Evolutionary conservation across 2,888 invertebrate genomes (phyloP), one percentile per base, ranked within the genome.

Genomic region (Frankliniella intonsa): DNA sequence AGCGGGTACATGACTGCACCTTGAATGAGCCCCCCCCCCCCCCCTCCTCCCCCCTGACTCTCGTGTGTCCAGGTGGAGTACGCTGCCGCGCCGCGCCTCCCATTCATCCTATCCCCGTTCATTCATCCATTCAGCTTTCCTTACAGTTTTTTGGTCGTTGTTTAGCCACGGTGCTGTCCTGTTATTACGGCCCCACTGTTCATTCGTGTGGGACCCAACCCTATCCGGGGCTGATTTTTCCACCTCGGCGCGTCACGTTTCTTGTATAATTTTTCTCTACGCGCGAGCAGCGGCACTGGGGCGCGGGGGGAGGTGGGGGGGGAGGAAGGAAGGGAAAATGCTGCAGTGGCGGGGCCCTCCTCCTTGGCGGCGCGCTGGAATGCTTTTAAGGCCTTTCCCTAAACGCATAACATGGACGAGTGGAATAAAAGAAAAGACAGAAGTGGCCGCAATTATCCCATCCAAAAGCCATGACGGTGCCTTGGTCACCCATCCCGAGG

Each of bases 381-480:
- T 76, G 69, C 69, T 76, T 76, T 76, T 76, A 76, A 76, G 22
- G 22, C 69, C 22, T 76, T 76, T 25, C 69, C 22, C 22, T 76
- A 76, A 76, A 76, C 69, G 69, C 69, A 25, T 76, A 76, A 76
- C 69, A 76, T 25, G 69, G 69, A 76, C 69, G 69, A 76, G 69
- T 76, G 69, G 69, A 76, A 22, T 76, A 76, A 76, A 76, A 76
- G 69, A 76, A 76, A 76, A 76, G 62, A 62, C 62, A 62, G 25
- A 25, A 76, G 69, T 76, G 69, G 69, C 69, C 25, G 69, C 69
- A 76, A 76, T 76, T 76, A 76, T 76, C 12, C 22, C 69, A 25
- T n/a, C 69, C 69, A 76, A 76, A 76, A 76, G 25, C 69, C 69
- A 76, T 76, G 69, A 76, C 69, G 69, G 69, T 25, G 17, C 55